Percentiles rank a stretch among this genome's conserved stretches.
These are phyloP conservation scores for Coendou prehensilis DNA, from an alignment of 2,797 vertebrate genomes.

Conservation along the genomic window DNA sequence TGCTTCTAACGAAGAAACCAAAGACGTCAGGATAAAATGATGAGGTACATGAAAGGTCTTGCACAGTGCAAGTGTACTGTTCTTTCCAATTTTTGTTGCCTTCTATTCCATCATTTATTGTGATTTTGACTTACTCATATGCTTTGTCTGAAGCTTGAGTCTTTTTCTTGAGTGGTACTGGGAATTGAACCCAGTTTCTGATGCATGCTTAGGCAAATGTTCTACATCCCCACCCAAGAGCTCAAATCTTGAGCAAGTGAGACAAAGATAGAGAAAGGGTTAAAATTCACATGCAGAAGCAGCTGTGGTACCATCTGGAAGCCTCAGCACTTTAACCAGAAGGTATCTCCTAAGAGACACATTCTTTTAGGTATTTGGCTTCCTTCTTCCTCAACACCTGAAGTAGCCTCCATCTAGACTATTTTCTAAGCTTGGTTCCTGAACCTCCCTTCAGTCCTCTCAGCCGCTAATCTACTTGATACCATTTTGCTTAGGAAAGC, in stretches of 20 bases:
- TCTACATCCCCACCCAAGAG: not conserved
- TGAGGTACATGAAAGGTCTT: fast-evolving
- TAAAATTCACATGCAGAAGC: not conserved
- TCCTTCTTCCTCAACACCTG: not conserved
- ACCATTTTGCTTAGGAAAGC: not conserved
- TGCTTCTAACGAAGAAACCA: not conserved
- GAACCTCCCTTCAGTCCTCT: not conserved
- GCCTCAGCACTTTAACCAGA: not conserved
- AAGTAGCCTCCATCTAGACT: not conserved
- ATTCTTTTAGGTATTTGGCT: not conserved
- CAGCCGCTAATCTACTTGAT: not conserved
- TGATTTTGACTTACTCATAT: not conserved
- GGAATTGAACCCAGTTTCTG: not conserved
- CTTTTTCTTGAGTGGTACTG: not conserved
- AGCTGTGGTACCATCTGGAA: fast-evolving
- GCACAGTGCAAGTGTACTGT: fast-evolving
- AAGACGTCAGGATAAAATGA: not conserved
- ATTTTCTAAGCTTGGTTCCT: not conserved
- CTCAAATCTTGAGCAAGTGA: not conserved
- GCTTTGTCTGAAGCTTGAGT: not conserved
- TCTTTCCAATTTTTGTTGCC: not conserved
- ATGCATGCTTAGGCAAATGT: not conserved
- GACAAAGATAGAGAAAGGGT: not conserved
- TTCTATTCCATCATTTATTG: not conserved
- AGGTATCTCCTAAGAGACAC: not conserved